These are phyloP conservation scores for Tapirus indicus DNA, from an alignment of 2,797 vertebrate species.

Conservation along the genomic window DNA sequence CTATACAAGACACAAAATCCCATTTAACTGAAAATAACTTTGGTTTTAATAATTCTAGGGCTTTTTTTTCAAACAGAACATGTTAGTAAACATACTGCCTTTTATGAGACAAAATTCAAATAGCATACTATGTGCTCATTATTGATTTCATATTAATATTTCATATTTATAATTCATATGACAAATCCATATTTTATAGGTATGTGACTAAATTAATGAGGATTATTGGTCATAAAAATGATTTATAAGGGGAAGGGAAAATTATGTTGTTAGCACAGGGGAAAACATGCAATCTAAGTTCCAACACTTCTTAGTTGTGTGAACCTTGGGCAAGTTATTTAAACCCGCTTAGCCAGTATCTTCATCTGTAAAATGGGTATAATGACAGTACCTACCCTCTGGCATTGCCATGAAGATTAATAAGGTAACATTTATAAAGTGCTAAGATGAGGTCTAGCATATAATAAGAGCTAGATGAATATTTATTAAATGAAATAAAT, in stretches of 20 bases:
- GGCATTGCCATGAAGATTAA: background rate
- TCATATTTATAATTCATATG: background rate
- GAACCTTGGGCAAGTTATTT: background rate
- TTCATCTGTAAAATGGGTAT: background rate
- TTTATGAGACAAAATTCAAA: slow-evolving; percentile 43
- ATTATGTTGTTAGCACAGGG: background rate
- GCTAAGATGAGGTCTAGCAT: background rate
- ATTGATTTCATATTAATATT: slow-evolving; percentile 14
- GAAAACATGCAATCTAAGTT: slow-evolving; percentile 1
- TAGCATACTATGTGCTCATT: background rate
- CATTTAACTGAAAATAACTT: slow-evolving; percentile 58
- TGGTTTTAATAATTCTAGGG: slow-evolving; percentile 19
- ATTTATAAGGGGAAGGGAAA: background rate
- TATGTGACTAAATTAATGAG: background rate
- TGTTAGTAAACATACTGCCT: background rate
- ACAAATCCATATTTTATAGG: background rate
- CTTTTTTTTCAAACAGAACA: background rate
- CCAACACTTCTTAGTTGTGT: background rate
- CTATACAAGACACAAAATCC: background rate
- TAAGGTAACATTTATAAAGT: background rate
- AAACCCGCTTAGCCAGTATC: background rate
- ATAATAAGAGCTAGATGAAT: background rate
- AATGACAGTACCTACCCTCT: background rate
- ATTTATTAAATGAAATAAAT: slow-evolving; percentile 27
- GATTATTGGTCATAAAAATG: background rate